Conservation (phyloP, 1,140 invertebrate species). For the Varroa destructor region DNA sequence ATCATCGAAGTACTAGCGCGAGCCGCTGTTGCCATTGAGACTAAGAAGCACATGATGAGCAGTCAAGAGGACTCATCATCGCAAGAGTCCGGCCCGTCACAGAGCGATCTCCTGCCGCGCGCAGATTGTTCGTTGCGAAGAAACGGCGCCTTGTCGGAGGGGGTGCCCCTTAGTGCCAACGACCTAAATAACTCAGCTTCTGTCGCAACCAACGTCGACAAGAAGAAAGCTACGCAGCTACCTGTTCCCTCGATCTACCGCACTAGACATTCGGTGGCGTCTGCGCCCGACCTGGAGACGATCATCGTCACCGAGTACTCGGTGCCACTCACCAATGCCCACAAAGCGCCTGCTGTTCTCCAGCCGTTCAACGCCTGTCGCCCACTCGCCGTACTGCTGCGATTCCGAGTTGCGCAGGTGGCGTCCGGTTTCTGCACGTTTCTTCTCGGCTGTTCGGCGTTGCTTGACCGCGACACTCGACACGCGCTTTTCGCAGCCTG, state of each 20-base stretch:
- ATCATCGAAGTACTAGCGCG: no score
- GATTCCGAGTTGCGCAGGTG: slow-evolving; percentile 19
- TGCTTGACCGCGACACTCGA: slow-evolving; percentile 16
- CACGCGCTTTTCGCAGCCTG: not conserved
- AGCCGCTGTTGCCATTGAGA: no score
- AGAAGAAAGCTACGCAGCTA: slow-evolving; percentile 28
- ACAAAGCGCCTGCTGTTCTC: slow-evolving; percentile 4
- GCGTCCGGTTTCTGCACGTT: slow-evolving; percentile 25
- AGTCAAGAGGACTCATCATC: slow-evolving; percentile 15
- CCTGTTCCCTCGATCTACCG: slow-evolving; percentile 25
- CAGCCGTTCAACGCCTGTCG: slow-evolving; percentile 24
- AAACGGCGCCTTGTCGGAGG: slow-evolving; percentile 20
- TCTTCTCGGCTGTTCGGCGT: slow-evolving; percentile 2
- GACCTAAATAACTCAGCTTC: slow-evolving; percentile 3
- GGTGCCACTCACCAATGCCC: slow-evolving; percentile 24
- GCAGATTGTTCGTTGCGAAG: slow-evolving; percentile 11
- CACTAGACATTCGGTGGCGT: slow-evolving; percentile 25
- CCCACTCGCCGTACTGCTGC: slow-evolving; percentile 8
- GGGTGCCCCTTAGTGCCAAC: not conserved
- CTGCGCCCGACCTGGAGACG: slow-evolving; percentile 26
- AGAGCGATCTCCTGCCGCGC: slow-evolving; percentile 20
- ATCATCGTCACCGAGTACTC: slow-evolving; percentile 27
- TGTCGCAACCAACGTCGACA: not conserved
- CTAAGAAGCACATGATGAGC: not conserved
- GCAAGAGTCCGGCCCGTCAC: slow-evolving; percentile 22